phyloP scores from a whole-genome alignment of 2,888 invertebrate species.

The Lithophane ornitopus region DNA sequence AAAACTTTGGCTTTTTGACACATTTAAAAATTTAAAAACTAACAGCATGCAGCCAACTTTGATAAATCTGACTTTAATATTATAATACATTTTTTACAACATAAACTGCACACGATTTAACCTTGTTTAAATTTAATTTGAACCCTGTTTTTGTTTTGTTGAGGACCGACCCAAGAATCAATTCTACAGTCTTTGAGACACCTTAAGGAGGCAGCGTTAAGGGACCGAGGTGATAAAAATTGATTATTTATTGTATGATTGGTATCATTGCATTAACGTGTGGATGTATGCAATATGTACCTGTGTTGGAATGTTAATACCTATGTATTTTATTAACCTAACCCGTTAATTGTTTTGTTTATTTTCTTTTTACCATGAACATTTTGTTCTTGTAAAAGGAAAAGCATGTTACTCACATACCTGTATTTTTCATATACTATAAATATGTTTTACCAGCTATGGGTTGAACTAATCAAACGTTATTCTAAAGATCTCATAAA shows the following conservation, averaged over 20 bases:
- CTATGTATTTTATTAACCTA: constrained; percentile 54
- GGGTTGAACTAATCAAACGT: constrained; percentile 37
- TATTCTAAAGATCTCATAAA: neutral
- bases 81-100: constrained; percentile 64
- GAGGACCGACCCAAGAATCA: constrained; percentile 84
- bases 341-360: constrained; percentile 43
- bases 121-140: constrained; percentile 73
- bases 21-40: constrained; percentile 41
- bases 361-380: constrained; percentile 38
- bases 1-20: constrained; percentile 52
- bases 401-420: constrained; percentile 54
- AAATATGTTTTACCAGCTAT: constrained; percentile 9
- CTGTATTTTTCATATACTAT: constrained; percentile 11
- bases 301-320: constrained; percentile 52
- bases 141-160: constrained; percentile 79
- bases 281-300: constrained; percentile 61
- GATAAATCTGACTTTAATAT: constrained; percentile 57
- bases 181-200: constrained; percentile 84
- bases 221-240: constrained; percentile 80
- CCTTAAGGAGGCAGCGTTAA: constrained; percentile 83
- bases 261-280: constrained; percentile 67
- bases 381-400: constrained; percentile 52
- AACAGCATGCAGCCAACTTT: constrained; percentile 63
- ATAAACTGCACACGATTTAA: constrained; percentile 67
- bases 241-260: constrained; percentile 73